phyloP scores from a whole-genome alignment of 2,888 invertebrate genomes.

The Lasiommata megera region DNA sequence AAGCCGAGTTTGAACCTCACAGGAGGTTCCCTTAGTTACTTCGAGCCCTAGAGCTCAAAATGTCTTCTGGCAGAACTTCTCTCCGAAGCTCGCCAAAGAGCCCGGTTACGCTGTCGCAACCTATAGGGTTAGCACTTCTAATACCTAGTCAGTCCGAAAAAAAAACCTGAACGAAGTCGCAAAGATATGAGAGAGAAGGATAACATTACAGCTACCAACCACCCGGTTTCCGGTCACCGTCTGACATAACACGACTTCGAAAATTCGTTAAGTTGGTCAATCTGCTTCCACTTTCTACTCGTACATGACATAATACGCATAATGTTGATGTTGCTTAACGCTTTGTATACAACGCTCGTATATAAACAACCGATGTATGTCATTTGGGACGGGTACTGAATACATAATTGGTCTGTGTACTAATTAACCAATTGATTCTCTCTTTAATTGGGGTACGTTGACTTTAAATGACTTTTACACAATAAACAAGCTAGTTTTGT shows the following conservation, averaged over 20 bases:
- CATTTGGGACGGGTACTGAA: constrained; percentile 29
- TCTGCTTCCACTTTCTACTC: constrained; percentile 32
- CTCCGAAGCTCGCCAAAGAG: too few species aligned
- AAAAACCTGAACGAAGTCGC: background rate
- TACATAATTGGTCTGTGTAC: constrained; percentile 12
- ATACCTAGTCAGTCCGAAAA: too few species aligned
- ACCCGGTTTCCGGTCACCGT: constrained; percentile 10
- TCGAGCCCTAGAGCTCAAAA: too few species aligned
- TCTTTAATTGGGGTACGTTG: background rate
- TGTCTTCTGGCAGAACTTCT: too few species aligned
- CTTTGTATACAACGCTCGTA: constrained; percentile 30
- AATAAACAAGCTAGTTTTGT: too few species aligned
- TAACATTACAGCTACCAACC: background rate
- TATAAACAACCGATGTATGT: constrained; percentile 38
- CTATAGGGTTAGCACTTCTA: too few species aligned
- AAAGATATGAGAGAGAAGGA: too few species aligned
- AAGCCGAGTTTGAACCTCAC: too few species aligned
- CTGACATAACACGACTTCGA: constrained; percentile 26
- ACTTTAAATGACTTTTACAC: background rate
- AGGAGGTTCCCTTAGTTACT: too few species aligned
- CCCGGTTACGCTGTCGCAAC: too few species aligned
- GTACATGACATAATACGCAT: constrained; percentile 33
- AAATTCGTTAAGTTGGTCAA: constrained; percentile 31
- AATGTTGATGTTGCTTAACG: constrained; percentile 30
- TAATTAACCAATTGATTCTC: constrained; percentile 1